Percentiles rank a stretch among this genome's conserved stretches.
phyloP scores from a whole-genome alignment of 92 coral and sea anemone species.

The Palythoa caribaeorum region DNA sequence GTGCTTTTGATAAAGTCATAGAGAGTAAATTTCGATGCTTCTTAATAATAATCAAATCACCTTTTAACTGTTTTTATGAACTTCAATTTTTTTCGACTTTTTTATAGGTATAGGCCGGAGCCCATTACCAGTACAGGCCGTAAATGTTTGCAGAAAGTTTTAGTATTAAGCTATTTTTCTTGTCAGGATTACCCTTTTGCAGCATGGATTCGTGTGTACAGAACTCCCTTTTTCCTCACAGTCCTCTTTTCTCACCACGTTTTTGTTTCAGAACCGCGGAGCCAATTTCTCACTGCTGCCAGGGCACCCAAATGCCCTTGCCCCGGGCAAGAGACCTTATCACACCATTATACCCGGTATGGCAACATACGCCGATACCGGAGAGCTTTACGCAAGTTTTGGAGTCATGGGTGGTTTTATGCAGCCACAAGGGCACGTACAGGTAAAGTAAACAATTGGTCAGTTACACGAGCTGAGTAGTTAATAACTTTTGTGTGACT shows the following conservation, averaged over 20 bases:
- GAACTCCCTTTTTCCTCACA: not conserved
- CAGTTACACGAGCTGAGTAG: too few species aligned
- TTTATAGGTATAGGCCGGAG: too few species aligned
- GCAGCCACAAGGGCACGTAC: slow-evolving; percentile 99
- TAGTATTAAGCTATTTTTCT: too few species aligned
- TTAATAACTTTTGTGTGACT: too few species aligned
- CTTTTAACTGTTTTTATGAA: too few species aligned
- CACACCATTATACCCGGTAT: slow-evolving; percentile 98
- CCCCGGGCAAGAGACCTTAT: slow-evolving; percentile 90
- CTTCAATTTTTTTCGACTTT: too few species aligned
- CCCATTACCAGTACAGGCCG: too few species aligned
- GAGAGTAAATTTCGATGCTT: too few species aligned
- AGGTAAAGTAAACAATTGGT: slow-evolving; percentile 58
- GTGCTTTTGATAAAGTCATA: too few species aligned
- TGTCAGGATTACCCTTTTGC: too few species aligned
- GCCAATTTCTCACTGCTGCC: slow-evolving; percentile 78
- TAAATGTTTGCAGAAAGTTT: too few species aligned
- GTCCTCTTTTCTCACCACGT: not conserved
- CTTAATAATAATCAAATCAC: too few species aligned
- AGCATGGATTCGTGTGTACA: not conserved
- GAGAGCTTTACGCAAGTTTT: slow-evolving; percentile 92
- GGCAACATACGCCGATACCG: slow-evolving; percentile 85
- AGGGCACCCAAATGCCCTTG: slow-evolving; percentile 81
- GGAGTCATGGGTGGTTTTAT: slow-evolving; percentile 99
- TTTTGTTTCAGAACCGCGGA: slow-evolving; percentile 86